These are phyloP conservation scores for Mamestra configurata DNA, from an alignment of 1,140 invertebrate genomes.

Conservation along the genomic window DNA sequence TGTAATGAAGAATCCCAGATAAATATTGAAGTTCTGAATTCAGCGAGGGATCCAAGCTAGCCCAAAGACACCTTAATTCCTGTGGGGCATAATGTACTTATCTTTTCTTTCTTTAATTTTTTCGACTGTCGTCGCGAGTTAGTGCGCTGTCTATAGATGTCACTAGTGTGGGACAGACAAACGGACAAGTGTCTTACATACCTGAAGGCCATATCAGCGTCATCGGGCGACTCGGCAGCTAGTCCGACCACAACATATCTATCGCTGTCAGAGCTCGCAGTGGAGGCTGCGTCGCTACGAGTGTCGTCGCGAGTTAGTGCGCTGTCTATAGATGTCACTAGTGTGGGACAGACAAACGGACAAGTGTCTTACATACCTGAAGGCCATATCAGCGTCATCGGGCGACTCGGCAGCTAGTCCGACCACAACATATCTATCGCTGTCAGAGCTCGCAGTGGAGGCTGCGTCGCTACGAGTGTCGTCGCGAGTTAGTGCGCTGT, in stretches of 20 bases:
- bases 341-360: conserved; percentile 92
- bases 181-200: too few species aligned
- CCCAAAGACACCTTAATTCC: too few species aligned
- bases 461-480: conserved; percentile 91
- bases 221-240: conserved; percentile 90
- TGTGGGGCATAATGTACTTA: too few species aligned
- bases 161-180: conserved; percentile 93
- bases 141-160: conserved; percentile 94
- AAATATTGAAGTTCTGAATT: too few species aligned
- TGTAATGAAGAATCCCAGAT: too few species aligned
- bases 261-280: conserved; percentile 94
- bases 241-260: conserved; percentile 91
- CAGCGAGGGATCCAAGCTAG: too few species aligned
- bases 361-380: too few species aligned
- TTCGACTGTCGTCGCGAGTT: conserved; percentile 92
- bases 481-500: conserved; percentile 92
- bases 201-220: too few species aligned
- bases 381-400: conserved; percentile 90
- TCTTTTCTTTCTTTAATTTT: too few species aligned
- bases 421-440: conserved; percentile 92
- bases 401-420: conserved; percentile 90
- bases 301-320: conserved; percentile 92
- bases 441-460: conserved; percentile 94
- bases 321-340: conserved; percentile 95
- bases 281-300: conserved; percentile 91